Conservation (phyloP, 2,888 invertebrate species). For the Thyatira batis region DNA sequence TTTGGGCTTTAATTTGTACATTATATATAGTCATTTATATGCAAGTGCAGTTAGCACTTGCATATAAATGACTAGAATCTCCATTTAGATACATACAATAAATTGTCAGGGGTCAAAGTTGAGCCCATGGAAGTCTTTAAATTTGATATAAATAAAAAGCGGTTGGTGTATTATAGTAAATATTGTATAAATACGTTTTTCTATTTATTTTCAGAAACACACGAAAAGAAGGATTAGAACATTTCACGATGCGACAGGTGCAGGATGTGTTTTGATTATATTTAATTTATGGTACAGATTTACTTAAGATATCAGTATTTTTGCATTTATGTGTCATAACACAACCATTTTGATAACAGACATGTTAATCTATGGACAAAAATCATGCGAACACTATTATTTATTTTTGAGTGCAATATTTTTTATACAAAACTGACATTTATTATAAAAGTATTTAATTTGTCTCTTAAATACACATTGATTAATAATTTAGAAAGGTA, state of each 20-base stretch:
- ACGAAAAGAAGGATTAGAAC: background rate
- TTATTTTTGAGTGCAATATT: background rate
- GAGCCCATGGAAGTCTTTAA: too few relatives aligned
- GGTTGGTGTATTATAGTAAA: too few relatives aligned
- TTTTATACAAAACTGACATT: background rate
- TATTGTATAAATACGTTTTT: background rate
- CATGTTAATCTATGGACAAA: background rate
- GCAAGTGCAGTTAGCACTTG: too few relatives aligned
- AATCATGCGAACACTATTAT: background rate
- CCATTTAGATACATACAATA: too few relatives aligned
- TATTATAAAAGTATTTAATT: background rate
- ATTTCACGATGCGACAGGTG: background rate
- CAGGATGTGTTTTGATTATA: background rate
- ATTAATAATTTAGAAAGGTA: too few relatives aligned
- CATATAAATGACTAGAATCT: too few relatives aligned
- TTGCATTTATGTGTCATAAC: constrained; percentile 29
- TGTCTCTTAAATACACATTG: too few relatives aligned
- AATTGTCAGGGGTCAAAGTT: too few relatives aligned
- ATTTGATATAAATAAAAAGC: too few relatives aligned
- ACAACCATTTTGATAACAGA: constrained; percentile 47
- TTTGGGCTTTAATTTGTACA: too few relatives aligned
- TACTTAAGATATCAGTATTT: too few relatives aligned
- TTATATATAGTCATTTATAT: too few relatives aligned
- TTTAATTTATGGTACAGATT: background rate
- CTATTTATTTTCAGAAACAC: background rate